Evolutionary conservation across 37 sponge, comb jelly and placozoan genomes (phyloP), one percentile per base, ranked within the genome.

Genomic region (Bolinopsis microptera): DNA sequence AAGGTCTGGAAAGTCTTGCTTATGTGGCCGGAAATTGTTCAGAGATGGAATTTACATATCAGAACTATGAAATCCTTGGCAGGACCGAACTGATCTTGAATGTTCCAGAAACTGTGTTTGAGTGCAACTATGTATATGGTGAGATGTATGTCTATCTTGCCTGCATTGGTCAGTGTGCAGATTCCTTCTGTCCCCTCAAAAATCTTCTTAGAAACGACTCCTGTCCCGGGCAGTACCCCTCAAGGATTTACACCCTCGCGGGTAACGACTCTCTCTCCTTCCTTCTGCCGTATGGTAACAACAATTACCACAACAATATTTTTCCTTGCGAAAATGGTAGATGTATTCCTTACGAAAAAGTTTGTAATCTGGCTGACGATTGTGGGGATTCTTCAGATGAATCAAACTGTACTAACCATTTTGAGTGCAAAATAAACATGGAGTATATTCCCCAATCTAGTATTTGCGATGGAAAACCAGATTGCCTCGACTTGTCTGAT

Each of bases 311-410:
- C 38, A 82, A 82, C 38, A 23, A 32, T 32, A 8, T 82, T 8
- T 82, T 82, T 23, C 2, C 38, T 23, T 82, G 83, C 30, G 37
- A 3, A 9, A 82, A 82, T 37, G 30, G 23, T 31, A 82, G 37
- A 23, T 82, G 83, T 35, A 35, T 82, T 23, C 13, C 23, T 37
- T 82, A 82, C 23, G 23, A 24, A 5, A 35, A 32, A 23, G 83
- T 82, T 36, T 82, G 83, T 82, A 31, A 82, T 37, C 83, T 82
- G 13, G 83, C 31, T 3, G 23, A 82, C 38, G 83, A 82, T 31
- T 82, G 83, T 82, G 83, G 38, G 8, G 83, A 82, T 35, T 32
- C 13, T 9, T 30, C 32, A 30, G 83, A 82, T 37, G 83, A 82
- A 23, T 5, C 2, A 23, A 0, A 1, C 3, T 82, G 83, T 32